Evolutionary conservation across 2,113 vertebrate genomes (phyloP).

Genomic region (Hyla sarda): DNA sequence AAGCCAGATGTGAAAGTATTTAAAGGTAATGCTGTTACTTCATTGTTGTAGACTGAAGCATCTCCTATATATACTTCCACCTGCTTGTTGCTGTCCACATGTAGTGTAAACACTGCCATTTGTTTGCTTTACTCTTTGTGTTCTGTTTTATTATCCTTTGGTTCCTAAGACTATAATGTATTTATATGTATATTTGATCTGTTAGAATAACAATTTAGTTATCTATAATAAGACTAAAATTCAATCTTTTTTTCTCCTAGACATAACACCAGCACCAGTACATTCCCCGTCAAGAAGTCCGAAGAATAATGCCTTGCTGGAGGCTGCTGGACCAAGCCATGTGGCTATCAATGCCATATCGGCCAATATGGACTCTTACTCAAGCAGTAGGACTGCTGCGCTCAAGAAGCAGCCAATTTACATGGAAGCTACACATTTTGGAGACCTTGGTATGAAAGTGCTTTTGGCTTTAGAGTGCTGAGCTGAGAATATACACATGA

Average conservation of each 20-base stretch:
- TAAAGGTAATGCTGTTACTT: slow-evolving; percentile 79
- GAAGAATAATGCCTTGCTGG: slow-evolving; percentile 90
- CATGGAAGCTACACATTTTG: slow-evolving; percentile 97
- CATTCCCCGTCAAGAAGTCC: slow-evolving; percentile 85
- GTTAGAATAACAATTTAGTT: no score
- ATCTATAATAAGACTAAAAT: no score
- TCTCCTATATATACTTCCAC: neutral
- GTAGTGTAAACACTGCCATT: no score
- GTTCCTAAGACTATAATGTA: neutral
- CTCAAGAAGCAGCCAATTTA: slow-evolving; percentile 97
- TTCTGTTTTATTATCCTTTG: neutral
- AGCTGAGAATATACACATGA: no score
- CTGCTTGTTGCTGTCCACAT: no score
- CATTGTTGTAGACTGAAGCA: neutral
- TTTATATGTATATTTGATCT: no score
- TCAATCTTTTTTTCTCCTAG: slow-evolving; percentile 63
- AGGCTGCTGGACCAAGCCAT: slow-evolving; percentile 94
- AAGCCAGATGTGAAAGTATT: slow-evolving; percentile 82
- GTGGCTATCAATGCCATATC: slow-evolving; percentile 98
- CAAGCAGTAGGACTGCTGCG: slow-evolving; percentile 91
- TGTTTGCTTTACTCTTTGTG: no score
- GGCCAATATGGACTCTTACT: slow-evolving; percentile 98
- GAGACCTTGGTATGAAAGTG: slow-evolving; percentile 87
- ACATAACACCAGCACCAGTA: slow-evolving; percentile 68
- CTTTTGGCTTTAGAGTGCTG: neutral